Conservation (phyloP, 1,140 invertebrate genomes). For the Drosophila ogumai region DNA sequence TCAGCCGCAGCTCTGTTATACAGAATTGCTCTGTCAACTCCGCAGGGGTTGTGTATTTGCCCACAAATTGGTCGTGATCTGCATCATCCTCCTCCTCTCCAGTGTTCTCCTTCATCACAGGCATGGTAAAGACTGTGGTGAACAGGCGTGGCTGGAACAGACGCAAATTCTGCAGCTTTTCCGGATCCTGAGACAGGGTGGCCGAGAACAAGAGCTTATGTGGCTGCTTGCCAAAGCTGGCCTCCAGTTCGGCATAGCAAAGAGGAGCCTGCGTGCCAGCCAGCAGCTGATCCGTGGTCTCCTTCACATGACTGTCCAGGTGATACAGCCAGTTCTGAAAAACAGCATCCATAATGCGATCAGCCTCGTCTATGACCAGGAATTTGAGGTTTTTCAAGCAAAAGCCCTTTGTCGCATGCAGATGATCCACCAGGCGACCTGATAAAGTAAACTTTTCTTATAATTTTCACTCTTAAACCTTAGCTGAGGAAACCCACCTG, state of each 20-base stretch:
- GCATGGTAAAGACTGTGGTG: constrained; percentile 88
- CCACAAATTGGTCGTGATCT: constrained; percentile 86
- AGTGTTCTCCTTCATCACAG: constrained; percentile 48
- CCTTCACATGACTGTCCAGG: constrained; percentile 87
- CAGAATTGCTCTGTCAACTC: constrained; percentile 92
- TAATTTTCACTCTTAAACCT: background rate
- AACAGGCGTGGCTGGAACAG: constrained; percentile 97
- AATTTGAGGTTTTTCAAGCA: constrained; percentile 91
- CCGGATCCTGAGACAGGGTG: constrained; percentile 97
- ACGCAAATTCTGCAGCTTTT: constrained; percentile 94
- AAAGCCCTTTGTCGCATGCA: constrained; percentile 95
- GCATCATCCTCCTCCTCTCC: background rate
- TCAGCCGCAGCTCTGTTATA: constrained; percentile 89
- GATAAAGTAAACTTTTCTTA: background rate
- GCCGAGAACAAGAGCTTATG: constrained; percentile 98
- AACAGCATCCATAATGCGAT: constrained; percentile 95
- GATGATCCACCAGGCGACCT: constrained; percentile 96
- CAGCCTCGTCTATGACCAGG: constrained; percentile 98
- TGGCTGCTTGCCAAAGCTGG: constrained; percentile 85
- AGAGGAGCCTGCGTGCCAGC: constrained; percentile 67
- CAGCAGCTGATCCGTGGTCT: constrained; percentile 68
- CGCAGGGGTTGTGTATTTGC: constrained; percentile 93
- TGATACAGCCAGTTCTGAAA: constrained; percentile 95
- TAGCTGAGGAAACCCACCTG: constrained; percentile 75
- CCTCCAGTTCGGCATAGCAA: constrained; percentile 68